These are phyloP conservation scores for Poeciliopsis presidionis DNA, from an alignment of 2,797 vertebrate genomes.

Conservation along the genomic window DNA sequence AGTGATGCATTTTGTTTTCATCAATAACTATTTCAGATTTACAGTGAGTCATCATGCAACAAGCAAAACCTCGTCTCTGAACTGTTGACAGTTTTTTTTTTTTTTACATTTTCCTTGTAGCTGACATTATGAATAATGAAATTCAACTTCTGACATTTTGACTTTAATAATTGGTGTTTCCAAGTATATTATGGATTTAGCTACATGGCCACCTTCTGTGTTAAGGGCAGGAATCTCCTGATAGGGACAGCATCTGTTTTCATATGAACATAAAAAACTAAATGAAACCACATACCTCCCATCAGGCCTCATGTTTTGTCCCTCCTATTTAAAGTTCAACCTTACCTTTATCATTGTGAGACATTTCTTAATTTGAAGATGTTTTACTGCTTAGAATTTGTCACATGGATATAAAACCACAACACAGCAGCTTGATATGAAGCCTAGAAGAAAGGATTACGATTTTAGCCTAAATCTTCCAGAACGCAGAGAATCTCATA, in stretches of 20 bases:
- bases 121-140: not conserved
- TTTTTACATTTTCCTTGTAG: not conserved
- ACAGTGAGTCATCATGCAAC: conserved; percentile 12
- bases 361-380: not conserved
- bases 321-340: not conserved
- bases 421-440: not conserved
- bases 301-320: not conserved
- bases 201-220: not conserved
- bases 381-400: not conserved
- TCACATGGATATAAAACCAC: not conserved
- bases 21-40: conserved; percentile 30
- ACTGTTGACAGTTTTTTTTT: conserved; percentile 6
- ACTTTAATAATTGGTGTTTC: not conserved
- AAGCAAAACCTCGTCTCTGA: not conserved
- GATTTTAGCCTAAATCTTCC: not conserved
- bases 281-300: not conserved
- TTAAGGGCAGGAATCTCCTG: not conserved
- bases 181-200: not conserved
- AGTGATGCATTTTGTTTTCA: conserved; percentile 33
- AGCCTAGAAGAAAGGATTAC: not conserved
- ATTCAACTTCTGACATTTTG: not conserved
- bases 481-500: not conserved
- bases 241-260: not conserved
- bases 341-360: not conserved
- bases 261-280: not conserved